phyloP scores from a whole-genome alignment of 2,113 vertebrate genomes.

The Phaetusa simplex region DNA sequence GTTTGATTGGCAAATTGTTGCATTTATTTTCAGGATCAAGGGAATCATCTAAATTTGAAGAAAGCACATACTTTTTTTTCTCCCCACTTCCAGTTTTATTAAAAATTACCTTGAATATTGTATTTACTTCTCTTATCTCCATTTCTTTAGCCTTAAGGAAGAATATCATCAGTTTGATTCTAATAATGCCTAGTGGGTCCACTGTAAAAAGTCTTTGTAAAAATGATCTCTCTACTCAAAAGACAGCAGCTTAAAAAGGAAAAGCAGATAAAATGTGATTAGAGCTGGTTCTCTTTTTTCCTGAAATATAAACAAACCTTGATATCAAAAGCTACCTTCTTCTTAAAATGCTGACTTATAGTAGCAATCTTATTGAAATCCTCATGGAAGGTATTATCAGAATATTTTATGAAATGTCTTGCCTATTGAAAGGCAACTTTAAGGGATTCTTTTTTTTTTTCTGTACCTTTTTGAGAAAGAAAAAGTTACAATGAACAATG shows the following conservation, averaged over 20 bases:
- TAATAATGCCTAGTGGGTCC: conserved; percentile 57
- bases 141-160: conserved; percentile 47
- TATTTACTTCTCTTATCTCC: conserved; percentile 56
- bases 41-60: conserved; percentile 14
- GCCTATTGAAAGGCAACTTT: neutral
- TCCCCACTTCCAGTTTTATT: neutral
- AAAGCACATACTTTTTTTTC: neutral
- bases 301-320: conserved; percentile 33
- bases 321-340: conserved; percentile 19
- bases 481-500: neutral
- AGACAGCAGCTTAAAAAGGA: conserved; percentile 30
- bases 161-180: conserved; percentile 55
- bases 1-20: conserved; percentile 22
- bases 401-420: neutral
- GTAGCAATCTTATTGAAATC: neutral
- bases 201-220: conserved; percentile 54
- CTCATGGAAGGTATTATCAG: neutral
- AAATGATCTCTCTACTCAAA: conserved; percentile 48
- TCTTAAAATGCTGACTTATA: conserved; percentile 44
- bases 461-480: neutral
- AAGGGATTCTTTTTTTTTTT: neutral
- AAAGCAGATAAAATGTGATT: conserved; percentile 41
- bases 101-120: conserved; percentile 64
- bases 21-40: conserved; percentile 14
- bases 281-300: neutral